Evolutionary conservation across 2,113 vertebrate genomes (phyloP).

Genomic region (Thunnus maccoyii): DNA sequence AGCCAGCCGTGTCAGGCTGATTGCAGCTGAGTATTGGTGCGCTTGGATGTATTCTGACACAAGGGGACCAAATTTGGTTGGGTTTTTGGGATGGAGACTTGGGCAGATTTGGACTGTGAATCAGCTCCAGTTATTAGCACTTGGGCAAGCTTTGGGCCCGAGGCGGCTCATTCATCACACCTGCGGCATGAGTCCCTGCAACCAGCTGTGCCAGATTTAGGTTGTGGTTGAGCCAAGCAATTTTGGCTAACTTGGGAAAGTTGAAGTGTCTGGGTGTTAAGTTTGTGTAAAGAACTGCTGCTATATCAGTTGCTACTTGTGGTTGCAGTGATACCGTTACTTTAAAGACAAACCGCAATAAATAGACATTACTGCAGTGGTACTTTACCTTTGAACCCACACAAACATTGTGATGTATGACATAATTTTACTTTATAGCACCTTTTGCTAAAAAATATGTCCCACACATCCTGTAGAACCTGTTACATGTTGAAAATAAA

Average conservation of each 20-base stretch:
- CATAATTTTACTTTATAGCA: too few species aligned
- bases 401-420: too few species aligned
- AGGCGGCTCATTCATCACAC: constrained; percentile 58
- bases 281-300: background rate
- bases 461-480: too few species aligned
- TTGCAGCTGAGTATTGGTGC: constrained; percentile 9
- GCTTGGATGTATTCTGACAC: constrained; percentile 32
- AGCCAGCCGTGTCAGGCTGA: constrained; percentile 14
- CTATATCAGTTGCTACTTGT: too few species aligned
- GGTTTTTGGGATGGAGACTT: constrained; percentile 23
- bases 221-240: constrained; percentile 26
- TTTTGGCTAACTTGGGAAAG: constrained; percentile 11
- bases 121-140: constrained; percentile 55
- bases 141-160: constrained; percentile 38
- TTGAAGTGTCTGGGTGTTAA: constrained; percentile 16
- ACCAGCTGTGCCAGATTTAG: constrained; percentile 51
- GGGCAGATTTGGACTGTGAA: constrained; percentile 16
- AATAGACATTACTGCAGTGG: too few species aligned
- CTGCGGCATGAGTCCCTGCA: constrained; percentile 18
- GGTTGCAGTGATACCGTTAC: background rate
- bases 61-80: constrained; percentile 21
- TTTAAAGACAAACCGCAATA: too few species aligned
- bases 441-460: too few species aligned
- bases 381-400: too few species aligned
- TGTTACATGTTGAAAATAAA: too few species aligned